A percentile compares a stretch with the other conserved stretches of the same genome.
phyloP scores from a whole-genome alignment of 2,113 vertebrate genomes.

The Pterophyllum scalare region DNA sequence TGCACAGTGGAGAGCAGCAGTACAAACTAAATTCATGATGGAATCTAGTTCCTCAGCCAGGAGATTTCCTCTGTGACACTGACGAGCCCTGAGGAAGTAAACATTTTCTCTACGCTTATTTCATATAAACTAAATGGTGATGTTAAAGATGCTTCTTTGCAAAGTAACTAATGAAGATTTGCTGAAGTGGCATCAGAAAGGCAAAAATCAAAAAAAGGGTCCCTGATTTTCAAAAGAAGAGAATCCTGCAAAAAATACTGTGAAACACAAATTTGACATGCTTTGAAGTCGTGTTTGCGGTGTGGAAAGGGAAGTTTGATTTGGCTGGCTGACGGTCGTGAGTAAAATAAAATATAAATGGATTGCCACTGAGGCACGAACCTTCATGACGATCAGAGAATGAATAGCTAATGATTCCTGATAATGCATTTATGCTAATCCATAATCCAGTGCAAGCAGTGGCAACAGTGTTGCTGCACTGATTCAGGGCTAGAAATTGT shows the following conservation, averaged over 20 bases:
- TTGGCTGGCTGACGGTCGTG: not conserved
- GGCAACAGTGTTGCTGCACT: not conserved
- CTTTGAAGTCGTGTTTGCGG: not conserved
- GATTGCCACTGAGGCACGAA: no score
- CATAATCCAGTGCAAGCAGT: not conserved
- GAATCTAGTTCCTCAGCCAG: slow-evolving; percentile 8
- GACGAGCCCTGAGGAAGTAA: not conserved
- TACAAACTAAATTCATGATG: not conserved
- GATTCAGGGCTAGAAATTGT: not conserved
- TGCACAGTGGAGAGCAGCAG: not conserved
- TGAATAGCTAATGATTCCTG: no score
- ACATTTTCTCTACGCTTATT: not conserved
- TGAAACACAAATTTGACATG: not conserved
- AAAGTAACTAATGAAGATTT: no score
- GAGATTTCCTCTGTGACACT: not conserved
- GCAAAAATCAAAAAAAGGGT: not conserved
- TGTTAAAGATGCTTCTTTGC: not conserved
- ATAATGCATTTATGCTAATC: not conserved
- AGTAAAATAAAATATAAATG: not conserved
- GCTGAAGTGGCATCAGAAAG: not conserved
- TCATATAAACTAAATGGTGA: not conserved
- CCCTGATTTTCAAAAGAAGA: not conserved
- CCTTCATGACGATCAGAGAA: no score
- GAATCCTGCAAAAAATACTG: not conserved
- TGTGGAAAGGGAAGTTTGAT: not conserved